Conservation (phyloP, 2,113 vertebrate genomes). For the Neodontobutis hainanensis region DNA sequence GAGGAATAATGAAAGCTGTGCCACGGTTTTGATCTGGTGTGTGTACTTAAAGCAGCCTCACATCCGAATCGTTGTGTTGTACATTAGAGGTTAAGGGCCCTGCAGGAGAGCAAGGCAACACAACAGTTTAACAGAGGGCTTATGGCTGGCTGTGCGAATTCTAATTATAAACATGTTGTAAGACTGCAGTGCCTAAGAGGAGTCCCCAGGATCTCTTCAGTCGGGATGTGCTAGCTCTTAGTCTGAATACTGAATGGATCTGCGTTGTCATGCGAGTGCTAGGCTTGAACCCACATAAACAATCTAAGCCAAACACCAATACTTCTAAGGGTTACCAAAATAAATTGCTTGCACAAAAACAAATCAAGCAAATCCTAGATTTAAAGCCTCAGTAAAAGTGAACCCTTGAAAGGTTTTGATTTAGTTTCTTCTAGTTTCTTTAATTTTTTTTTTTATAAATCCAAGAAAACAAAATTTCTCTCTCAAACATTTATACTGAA, state of each 20-base stretch:
- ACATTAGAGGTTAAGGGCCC: slow-evolving; percentile 12
- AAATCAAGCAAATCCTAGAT: too few species aligned
- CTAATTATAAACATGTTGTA: slow-evolving; percentile 16
- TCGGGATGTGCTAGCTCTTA: not conserved
- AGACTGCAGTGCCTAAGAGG: not conserved
- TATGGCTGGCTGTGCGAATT: not conserved
- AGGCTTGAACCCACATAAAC: not conserved
- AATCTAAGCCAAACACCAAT: slow-evolving; percentile 5
- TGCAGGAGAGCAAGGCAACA: slow-evolving; percentile 7
- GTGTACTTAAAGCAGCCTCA: slow-evolving; percentile 21
- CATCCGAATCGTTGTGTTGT: slow-evolving; percentile 27
- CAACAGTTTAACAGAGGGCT: slow-evolving; percentile 5
- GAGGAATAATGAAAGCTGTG: slow-evolving; percentile 14
- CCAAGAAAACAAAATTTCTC: too few species aligned
- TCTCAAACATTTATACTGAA: too few species aligned
- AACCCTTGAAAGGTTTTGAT: too few species aligned
- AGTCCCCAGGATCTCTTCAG: not conserved
- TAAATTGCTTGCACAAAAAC: too few species aligned
- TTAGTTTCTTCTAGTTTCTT: too few species aligned
- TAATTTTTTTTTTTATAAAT: too few species aligned
- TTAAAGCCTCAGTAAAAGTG: too few species aligned
- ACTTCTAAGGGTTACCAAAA: not conserved
- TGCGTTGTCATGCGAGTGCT: slow-evolving; percentile 4
- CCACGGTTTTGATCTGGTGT: slow-evolving; percentile 38
- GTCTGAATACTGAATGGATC: not conserved